These are phyloP conservation scores for Pogonus chalceus DNA, from an alignment of 1,140 invertebrate genomes.

Conservation along the genomic window DNA sequence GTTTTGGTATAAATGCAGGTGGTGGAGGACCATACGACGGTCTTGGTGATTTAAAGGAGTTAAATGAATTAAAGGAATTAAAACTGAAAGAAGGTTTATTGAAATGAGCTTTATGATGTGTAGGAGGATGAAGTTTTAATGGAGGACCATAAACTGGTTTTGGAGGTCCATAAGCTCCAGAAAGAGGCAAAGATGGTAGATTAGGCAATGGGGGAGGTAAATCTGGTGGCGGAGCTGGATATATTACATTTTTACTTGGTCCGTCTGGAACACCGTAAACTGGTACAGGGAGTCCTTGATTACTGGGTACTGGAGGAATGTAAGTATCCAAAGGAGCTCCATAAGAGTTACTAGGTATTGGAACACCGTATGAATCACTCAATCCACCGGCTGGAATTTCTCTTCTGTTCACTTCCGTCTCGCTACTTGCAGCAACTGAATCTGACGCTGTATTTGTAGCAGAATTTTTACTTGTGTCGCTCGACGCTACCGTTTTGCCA, in stretches of 20 bases:
- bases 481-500: not conserved
- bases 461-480: constrained; percentile 9
- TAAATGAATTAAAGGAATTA: not conserved
- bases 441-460: constrained; percentile 10
- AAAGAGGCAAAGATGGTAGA: constrained; percentile 8
- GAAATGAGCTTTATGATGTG: not conserved
- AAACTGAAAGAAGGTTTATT: not conserved
- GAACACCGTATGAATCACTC: constrained; percentile 41
- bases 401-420: constrained; percentile 38
- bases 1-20: constrained; percentile 8
- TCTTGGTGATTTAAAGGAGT: constrained; percentile 7
- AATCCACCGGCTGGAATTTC: constrained; percentile 35
- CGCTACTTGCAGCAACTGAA: constrained; percentile 19
- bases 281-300: constrained; percentile 37
- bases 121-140: constrained; percentile 23
- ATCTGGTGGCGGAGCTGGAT: constrained; percentile 38
- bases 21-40: constrained; percentile 18
- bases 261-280: constrained; percentile 44
- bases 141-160: constrained; percentile 28
- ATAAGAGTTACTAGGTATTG: constrained; percentile 36
- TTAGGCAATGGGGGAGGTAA: constrained; percentile 30
- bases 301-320: constrained; percentile 31
- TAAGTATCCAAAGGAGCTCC: constrained; percentile 35
- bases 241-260: constrained; percentile 34
- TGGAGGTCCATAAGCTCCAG: constrained; percentile 26